Percentiles rank a stretch among this genome's conserved stretches.
phyloP scores from a whole-genome alignment of 2,888 invertebrate genomes.

The Platynereis dumerilii region DNA sequence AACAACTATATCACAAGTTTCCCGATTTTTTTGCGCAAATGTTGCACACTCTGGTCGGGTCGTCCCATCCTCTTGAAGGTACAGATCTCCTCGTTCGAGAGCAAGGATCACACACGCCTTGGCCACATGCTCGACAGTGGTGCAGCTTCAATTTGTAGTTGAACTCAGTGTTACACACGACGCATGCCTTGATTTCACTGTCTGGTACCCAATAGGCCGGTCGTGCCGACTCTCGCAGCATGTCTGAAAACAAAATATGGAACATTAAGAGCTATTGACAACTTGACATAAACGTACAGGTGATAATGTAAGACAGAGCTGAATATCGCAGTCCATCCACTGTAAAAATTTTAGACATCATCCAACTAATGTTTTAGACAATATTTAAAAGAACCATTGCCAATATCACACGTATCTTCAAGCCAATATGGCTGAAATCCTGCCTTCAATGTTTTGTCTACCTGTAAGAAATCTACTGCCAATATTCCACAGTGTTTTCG shows the following conservation, averaged over 20 bases:
- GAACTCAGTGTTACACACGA: conserved; percentile 72
- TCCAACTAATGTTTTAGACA: too few relatives aligned
- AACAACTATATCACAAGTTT: conserved; percentile 25
- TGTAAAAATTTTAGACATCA: too few relatives aligned
- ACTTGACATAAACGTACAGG: too few relatives aligned
- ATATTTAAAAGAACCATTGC: too few relatives aligned
- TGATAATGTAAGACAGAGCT: too few relatives aligned
- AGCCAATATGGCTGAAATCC: too few relatives aligned
- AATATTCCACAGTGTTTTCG: too few relatives aligned
- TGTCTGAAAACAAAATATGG: conserved; percentile 40
- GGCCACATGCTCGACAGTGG: conserved; percentile 77
- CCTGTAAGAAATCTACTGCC: too few relatives aligned
- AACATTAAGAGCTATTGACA: conserved; percentile 1
- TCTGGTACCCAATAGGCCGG: conserved; percentile 85
- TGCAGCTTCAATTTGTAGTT: conserved; percentile 66
- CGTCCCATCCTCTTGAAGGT: conserved; percentile 66
- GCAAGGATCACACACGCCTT: conserved; percentile 72
- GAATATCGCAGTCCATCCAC: too few relatives aligned
- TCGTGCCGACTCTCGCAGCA: conserved; percentile 75
- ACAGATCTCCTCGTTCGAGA: conserved; percentile 62
- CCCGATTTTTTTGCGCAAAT: conserved; percentile 57
- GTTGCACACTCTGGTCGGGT: conserved; percentile 66
- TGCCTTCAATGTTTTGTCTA: too few relatives aligned
- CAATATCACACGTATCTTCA: too few relatives aligned
- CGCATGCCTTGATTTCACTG: conserved; percentile 72